Evolutionary conservation across 1,140 invertebrate species (phyloP).

Genomic region (Lordiphosa clarofinis): DNA sequence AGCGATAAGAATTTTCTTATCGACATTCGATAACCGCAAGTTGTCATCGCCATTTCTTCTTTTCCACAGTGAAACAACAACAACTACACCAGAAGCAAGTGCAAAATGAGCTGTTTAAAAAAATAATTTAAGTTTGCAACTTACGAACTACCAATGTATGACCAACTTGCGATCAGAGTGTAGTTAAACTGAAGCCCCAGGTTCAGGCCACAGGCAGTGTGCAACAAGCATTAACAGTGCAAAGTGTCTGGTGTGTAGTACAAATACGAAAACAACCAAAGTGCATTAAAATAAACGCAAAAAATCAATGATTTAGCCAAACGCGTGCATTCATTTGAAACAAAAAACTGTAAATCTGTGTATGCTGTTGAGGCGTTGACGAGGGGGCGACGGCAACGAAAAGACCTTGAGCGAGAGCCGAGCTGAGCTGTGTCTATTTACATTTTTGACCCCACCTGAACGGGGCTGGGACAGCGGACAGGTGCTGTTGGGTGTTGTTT

Average conservation of each 20-base stretch:
- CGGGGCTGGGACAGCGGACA: constrained; percentile 36
- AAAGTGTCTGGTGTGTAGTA: constrained; percentile 31
- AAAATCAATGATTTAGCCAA: constrained; percentile 57
- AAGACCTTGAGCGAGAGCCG: constrained; percentile 44
- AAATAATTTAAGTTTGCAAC: no score
- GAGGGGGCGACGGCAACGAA: constrained; percentile 17
- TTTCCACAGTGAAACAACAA: no score
- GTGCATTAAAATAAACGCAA: constrained; percentile 55
- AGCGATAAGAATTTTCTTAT: no score
- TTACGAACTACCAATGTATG: no score
- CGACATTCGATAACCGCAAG: no score
- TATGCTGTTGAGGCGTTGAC: constrained; percentile 10
- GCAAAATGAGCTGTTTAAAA: not conserved
- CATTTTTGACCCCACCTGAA: constrained; percentile 62
- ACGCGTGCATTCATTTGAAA: constrained; percentile 17
- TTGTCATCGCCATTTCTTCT: no score
- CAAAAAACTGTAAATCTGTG: constrained; percentile 12
- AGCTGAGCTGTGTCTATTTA: constrained; percentile 45
- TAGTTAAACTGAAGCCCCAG: no score
- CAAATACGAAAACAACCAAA: constrained; percentile 35
- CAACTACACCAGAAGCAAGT: constrained; percentile 3
- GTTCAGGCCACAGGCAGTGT: constrained; percentile 19
- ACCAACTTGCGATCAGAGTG: no score
- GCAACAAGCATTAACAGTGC: constrained; percentile 22
- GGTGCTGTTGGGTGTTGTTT: constrained; percentile 53